These are phyloP conservation scores for Prionailurus bengalensis DNA, from an alignment of 2,113 vertebrate species.

Conservation along the genomic window DNA sequence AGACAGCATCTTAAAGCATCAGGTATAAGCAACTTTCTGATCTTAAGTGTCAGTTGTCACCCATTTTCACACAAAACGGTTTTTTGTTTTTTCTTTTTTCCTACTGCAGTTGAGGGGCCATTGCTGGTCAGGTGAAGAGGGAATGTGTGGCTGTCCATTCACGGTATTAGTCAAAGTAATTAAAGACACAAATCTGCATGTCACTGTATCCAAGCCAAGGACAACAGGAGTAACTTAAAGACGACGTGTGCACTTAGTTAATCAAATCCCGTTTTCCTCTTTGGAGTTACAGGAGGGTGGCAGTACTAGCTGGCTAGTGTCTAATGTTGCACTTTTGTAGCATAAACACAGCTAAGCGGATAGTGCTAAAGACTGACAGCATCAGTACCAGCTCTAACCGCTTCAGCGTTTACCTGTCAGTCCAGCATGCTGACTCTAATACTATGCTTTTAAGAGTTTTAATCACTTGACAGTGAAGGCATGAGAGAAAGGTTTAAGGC, in stretches of 20 bases:
- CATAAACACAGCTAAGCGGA: conserved; percentile 69
- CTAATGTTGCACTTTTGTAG: conserved; percentile 78
- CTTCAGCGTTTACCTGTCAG: conserved; percentile 11
- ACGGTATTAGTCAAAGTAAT: conserved; percentile 67
- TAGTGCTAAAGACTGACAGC: conserved; percentile 17
- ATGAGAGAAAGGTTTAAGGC: conserved; percentile 58
- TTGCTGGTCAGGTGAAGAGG: not conserved
- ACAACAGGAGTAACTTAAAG: conserved; percentile 69
- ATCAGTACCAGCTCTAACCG: not conserved
- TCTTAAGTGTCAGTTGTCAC: conserved; percentile 76
- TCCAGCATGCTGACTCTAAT: conserved; percentile 56
- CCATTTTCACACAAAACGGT: conserved; percentile 42
- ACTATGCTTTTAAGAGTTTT: conserved; percentile 61
- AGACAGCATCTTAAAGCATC: conserved; percentile 69
- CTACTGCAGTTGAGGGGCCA: conserved; percentile 15
- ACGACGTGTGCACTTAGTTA: conserved; percentile 36
- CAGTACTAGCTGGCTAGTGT: conserved; percentile 61
- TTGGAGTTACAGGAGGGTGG: conserved; percentile 53
- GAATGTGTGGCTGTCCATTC: conserved; percentile 52
- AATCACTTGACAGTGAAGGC: conserved; percentile 60
- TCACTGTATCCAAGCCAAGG: conserved; percentile 69
- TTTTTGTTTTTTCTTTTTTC: not conserved
- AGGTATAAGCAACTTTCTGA: conserved; percentile 63
- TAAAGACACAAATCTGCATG: conserved; percentile 67
- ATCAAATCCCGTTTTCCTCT: conserved; percentile 56